These are phyloP conservation scores for Phataginus tetradactyla DNA, from an alignment of 2,797 vertebrate genomes.

Conservation along the genomic window DNA sequence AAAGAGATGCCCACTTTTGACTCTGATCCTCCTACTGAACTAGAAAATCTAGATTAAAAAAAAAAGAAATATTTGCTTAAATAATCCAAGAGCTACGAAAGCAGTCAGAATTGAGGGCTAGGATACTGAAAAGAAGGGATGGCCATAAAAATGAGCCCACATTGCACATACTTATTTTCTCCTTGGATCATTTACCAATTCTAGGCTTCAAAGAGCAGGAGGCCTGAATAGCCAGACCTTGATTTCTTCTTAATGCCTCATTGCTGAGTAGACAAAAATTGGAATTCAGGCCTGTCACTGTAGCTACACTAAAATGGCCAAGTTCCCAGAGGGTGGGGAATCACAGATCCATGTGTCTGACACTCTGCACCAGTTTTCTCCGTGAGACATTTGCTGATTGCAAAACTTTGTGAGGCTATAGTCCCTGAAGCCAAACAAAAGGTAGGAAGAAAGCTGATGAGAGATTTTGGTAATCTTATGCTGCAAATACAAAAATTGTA, in stretches of 20 bases:
- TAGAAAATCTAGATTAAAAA: neutral
- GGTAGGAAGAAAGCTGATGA: neutral
- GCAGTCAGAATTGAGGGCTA: neutral
- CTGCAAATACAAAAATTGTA: neutral
- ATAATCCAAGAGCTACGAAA: neutral
- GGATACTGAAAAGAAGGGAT: neutral
- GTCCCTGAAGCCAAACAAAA: neutral
- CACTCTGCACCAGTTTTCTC: neutral
- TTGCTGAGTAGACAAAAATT: neutral
- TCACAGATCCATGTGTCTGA: neutral
- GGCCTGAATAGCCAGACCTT: neutral
- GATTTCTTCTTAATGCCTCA: neutral
- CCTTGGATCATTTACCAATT: neutral
- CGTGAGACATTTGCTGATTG: neutral
- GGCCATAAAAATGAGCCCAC: neutral
- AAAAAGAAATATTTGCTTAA: neutral
- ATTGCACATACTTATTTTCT: neutral
- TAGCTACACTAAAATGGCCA: neutral
- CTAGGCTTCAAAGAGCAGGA: neutral
- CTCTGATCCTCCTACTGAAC: neutral
- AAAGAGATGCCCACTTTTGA: neutral
- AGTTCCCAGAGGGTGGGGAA: neutral
- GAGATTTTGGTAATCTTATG: neutral
- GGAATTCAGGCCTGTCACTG: neutral
- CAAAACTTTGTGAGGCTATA: neutral